Evolutionary conservation across 2,888 invertebrate genomes (phyloP), one percentile per base, ranked within the genome.

Genomic region (Drosophila meridiana): DNA sequence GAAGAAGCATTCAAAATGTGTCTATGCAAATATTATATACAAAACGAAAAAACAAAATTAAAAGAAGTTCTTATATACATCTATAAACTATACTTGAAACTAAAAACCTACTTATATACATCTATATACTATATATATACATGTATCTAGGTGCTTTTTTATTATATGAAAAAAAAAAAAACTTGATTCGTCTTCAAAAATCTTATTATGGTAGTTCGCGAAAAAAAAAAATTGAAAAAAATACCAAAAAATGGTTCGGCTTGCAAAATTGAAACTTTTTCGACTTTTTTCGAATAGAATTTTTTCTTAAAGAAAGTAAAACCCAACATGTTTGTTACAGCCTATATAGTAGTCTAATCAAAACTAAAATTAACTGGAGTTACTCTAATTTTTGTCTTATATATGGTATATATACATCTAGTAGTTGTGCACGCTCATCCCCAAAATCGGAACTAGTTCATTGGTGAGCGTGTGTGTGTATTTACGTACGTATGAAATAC

Each of bases 1-100:
- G 85, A 85, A 68, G 63, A 83, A 86, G 82, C 88, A 88, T 90
- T 86, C 79, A 86, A 90, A 87, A 87, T 87, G 90, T 90, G 82
- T 90, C 88, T 77, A 77, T 81, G 81, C 68, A 67, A 79, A 78
- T 80, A 86, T 69, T 67, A 72, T 67, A 74, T 77, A 78, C 57
- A 71, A 20, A 58, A 60, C 40, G 68, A 64, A 59, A 50, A 11
- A 9, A 50, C 9, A 50, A 50, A 48, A 52, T 5, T 1, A 32
- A 20, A 36, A 13, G 26, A 36, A 36, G 53, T 64, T 76, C 71
- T 71, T 59, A 76, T 80, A 80, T 52, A 52, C 52, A 52, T 36
- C 52, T 71, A 55, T 57, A 57, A 42, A 57, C 32, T 76, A 57
- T 43, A 57, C 32, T 76, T 76, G 47, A 66, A 66, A 76, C 65